Evolutionary conservation across 2,888 invertebrate genomes (phyloP), one percentile per base, ranked within the genome.

Genomic region (Apeira syringaria): DNA sequence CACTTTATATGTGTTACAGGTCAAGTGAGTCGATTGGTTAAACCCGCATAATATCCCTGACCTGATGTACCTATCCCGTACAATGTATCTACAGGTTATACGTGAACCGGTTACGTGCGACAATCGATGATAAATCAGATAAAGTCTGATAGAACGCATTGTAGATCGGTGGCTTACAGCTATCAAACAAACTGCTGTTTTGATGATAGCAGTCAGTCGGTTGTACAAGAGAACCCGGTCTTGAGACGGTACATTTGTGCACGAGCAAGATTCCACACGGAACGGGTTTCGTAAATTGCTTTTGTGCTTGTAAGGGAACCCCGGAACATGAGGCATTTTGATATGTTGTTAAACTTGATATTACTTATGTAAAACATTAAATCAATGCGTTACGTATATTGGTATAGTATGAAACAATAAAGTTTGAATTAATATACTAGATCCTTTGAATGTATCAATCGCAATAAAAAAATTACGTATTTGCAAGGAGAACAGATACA

Each of bases 61-160:
- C 68, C 57, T 64, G 71, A 72, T 66, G 55, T 59, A 7, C n/a
- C n/a, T n/a, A n/a, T 2, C 2, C 20, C 7, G 7, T 20, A 20
- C 20, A 20, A 7, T 20, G 20, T 20, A 20, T 7, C 20, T 20
- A 48, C 74, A 70, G 70, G 73, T 75, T 71, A 59, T 47, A 61
- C 22, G 18, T 17, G 45, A 62, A 71, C 80, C 72, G 68, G 76
- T 78, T 67, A 41, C 43, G 59, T 61, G 45, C 52, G 57, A 86
- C 86, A 87, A 83, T 84, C 74, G 78, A 67, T 66, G 71, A 71
- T 84, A 85, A 83, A 85, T 85, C 81, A 74, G 43, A 55, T 48
- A 55, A 24, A 46, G 26, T 37, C 15, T 15, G 52, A 49, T 48
- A 32, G 11, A 22, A 43, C 30, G 38, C 26, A 39, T 43, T 30